Evolutionary conservation across 92 coral and sea anemone genomes (phyloP), one percentile per base, ranked within the genome.

Genomic region (Phenganax marumi): DNA sequence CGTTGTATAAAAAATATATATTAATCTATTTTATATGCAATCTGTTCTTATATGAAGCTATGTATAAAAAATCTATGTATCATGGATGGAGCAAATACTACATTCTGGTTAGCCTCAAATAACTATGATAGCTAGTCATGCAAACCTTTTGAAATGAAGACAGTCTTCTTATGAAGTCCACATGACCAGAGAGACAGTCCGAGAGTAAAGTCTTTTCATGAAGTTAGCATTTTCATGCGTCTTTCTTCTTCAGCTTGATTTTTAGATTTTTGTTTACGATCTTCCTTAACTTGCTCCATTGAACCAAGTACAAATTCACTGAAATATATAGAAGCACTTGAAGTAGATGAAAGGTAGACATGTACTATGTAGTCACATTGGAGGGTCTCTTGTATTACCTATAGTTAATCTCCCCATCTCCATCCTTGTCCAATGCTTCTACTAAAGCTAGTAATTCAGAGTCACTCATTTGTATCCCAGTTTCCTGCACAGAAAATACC

Each of bases 221-320:
- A 91, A 13, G 97, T 86, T 52, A 96, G 84, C 73, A 96, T 86
- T 70, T 92, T 89, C 25, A 88, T 80, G 48, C 89, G 88, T 54
- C 97, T 75, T 81, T 87, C 90, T 51, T 88, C 93, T 24, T 91
- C 94, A 12, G 95, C 99, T 85, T 90, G 79, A 79, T 92, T 97
- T 81, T 91, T 92, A 22, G 92, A 73, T 79, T 91, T 91, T 39
- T 96, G 97, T 76, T 92, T 90, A 60, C 99, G 91, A 90, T 96
- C 99, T 85, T 96, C 99, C 52, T 87, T 78, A 47, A 81, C 85
- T 65, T 96, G 99, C 58, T 96, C 99, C 39, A 88, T 26, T 10
- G 99, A 90, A 8, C 99, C 99, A 89, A 86, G 89, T 13, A 96
- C 97, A 14, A 96, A 88, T 85, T 96, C 99, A 69, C 99, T 96